phyloP scores from a whole-genome alignment of 2,888 invertebrate species.

The Subacronicta megacephala region DNA sequence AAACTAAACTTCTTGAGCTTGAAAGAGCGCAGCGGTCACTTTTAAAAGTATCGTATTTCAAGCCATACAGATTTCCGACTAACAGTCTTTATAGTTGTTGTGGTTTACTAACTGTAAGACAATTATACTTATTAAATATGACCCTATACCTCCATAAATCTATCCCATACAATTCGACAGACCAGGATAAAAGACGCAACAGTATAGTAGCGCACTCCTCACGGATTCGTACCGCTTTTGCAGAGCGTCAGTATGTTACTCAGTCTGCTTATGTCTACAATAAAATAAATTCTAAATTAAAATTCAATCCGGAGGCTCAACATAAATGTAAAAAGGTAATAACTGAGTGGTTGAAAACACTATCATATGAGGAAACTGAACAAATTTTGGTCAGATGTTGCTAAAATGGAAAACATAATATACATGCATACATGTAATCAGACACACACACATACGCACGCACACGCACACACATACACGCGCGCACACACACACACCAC shows the following conservation, averaged over 20 bases:
- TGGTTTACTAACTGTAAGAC: no score
- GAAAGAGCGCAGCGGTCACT: no score
- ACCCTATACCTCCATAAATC: conserved; percentile 10
- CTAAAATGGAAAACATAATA: no score
- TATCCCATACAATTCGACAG: conserved; percentile 6
- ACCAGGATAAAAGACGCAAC: conserved; percentile 6
- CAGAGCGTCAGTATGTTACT: conserved; percentile 8
- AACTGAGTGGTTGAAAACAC: background rate
- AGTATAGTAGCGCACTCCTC: conserved; percentile 3
- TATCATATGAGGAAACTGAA: conserved; percentile 1
- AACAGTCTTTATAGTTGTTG: no score
- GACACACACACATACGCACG: no score
- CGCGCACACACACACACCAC: no score
- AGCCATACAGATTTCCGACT: no score
- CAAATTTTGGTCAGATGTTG: background rate
- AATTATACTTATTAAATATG: conserved; percentile 10
- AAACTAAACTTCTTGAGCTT: no score
- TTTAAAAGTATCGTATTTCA: no score
- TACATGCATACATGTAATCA: no score
- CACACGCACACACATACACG: no score
- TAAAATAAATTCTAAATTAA: conserved; percentile 8
- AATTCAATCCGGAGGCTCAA: conserved; percentile 7
- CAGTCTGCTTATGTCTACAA: conserved; percentile 5
- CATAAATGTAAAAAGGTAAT: conserved; percentile 1
- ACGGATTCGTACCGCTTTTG: conserved; percentile 7